Conservation (phyloP, 2,797 vertebrate genomes). For the Otolemur crassicaudatus region DNA sequence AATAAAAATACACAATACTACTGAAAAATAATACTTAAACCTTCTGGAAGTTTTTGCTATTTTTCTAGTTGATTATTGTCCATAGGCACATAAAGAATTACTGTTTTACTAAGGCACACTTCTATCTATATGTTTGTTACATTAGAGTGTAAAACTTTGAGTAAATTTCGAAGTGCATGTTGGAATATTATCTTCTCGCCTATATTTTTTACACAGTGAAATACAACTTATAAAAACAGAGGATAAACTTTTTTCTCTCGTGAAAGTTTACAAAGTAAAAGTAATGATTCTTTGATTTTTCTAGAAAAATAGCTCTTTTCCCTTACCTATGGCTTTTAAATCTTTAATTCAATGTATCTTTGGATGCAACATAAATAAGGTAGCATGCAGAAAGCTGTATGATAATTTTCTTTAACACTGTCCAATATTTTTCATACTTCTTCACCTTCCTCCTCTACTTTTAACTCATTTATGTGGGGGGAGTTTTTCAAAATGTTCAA, state of each 20-base stretch:
- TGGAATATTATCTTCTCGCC: neutral
- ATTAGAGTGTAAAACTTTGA: neutral
- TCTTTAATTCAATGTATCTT: neutral
- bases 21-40: neutral
- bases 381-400: neutral
- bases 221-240: conserved; percentile 9
- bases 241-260: neutral
- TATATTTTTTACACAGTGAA: neutral
- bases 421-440: neutral
- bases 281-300: neutral
- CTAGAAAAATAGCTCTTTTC: neutral
- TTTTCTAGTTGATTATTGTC: neutral
- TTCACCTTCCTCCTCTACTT: neutral
- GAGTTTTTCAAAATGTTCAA: conserved; percentile 16
- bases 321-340: neutral
- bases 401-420: neutral
- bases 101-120: neutral
- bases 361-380: neutral
- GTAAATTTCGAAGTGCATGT: neutral
- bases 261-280: neutral
- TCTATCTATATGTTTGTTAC: neutral
- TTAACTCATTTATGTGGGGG: neutral
- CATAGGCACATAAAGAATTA: neutral
- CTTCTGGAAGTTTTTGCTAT: neutral
- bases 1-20: neutral